phyloP scores from a whole-genome alignment of 2,113 vertebrate species.

The Gambusia holbrooki region DNA sequence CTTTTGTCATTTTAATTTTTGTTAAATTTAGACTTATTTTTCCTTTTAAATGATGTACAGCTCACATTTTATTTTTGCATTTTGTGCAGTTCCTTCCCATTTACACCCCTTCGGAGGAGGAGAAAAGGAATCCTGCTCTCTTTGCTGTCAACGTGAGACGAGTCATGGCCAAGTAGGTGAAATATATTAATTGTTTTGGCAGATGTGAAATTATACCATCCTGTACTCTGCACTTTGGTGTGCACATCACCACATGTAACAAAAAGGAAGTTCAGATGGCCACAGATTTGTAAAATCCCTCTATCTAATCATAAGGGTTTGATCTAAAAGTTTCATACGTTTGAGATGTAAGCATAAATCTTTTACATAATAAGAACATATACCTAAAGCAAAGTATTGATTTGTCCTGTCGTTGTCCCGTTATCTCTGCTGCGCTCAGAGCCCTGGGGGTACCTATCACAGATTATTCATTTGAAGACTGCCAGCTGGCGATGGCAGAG shows the following conservation, averaged over 20 bases:
- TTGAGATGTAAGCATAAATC: conserved; percentile 1
- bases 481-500: conserved; percentile 94
- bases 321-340: not conserved
- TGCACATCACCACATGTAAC: not conserved
- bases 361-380: not conserved
- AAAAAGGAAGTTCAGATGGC: not conserved
- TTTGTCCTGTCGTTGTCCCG: conserved; percentile 41
- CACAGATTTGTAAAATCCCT: not conserved
- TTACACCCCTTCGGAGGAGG: conserved; percentile 93
- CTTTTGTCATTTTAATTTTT: not conserved
- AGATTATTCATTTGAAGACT: conserved; percentile 97
- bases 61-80: not conserved
- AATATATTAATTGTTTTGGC: not conserved
- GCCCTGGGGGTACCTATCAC: conserved; percentile 92
- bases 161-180: conserved; percentile 89
- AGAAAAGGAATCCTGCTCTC: conserved; percentile 89
- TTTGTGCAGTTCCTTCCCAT: conserved; percentile 89
- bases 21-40: not conserved
- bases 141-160: conserved; percentile 93
- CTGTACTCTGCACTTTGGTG: not conserved
- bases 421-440: conserved; percentile 72
- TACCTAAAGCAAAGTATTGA: conserved; percentile 19
- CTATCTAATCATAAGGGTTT: not conserved
- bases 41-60: not conserved
- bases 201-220: not conserved